phyloP scores from a whole-genome alignment of 2,113 vertebrate genomes.

The Geococcyx californianus region DNA sequence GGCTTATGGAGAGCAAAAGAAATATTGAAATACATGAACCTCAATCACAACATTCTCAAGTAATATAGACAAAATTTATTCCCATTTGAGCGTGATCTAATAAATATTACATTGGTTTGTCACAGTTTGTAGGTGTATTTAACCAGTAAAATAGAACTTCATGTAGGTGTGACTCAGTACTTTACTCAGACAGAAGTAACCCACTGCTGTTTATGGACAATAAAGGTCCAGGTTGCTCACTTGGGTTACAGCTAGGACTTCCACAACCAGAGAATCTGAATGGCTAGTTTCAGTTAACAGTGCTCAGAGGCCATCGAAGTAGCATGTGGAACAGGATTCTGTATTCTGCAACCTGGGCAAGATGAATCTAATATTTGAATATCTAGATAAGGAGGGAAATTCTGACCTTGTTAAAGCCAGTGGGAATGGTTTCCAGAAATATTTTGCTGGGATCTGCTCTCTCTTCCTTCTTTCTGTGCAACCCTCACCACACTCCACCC shows the following conservation, averaged over 20 bases:
- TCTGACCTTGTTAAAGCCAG: background rate
- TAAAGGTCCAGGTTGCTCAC: background rate
- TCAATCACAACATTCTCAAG: background rate
- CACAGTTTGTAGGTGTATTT: background rate
- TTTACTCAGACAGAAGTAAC: background rate
- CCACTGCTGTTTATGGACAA: background rate
- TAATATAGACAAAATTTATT: background rate
- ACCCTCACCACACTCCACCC: rapidly evolving
- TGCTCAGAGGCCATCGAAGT: background rate
- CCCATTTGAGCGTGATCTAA: background rate
- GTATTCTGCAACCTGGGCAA: background rate
- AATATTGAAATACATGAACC: background rate
- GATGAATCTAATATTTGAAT: background rate
- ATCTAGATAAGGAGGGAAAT: background rate
- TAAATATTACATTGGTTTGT: background rate
- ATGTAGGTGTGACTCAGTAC: background rate
- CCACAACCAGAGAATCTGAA: background rate
- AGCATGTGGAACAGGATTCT: background rate
- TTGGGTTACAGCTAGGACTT: background rate
- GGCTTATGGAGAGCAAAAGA: background rate
- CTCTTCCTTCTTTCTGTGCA: background rate
- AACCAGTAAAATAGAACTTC: background rate
- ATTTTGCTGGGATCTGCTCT: background rate
- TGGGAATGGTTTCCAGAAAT: background rate
- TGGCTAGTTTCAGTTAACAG: background rate